Percentiles rank a stretch among this genome's conserved stretches.
These are phyloP conservation scores for Heptranchias perlo DNA, from an alignment of 2,113 vertebrate species.

Conservation along the genomic window DNA sequence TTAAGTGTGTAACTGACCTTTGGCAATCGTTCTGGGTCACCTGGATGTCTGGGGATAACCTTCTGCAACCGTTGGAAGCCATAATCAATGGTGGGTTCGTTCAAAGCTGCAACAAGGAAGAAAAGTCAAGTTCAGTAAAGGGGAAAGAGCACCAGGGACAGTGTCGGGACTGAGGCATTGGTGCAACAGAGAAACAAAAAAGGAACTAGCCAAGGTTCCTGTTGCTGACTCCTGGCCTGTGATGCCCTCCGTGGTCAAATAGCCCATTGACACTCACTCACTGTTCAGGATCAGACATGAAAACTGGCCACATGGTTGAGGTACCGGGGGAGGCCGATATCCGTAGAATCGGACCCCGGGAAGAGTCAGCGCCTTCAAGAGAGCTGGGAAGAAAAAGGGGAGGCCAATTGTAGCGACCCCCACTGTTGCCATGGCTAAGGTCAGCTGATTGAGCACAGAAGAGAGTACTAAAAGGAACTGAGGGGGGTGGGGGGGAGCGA, in stretches of 20 bases:
- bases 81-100: conserved; percentile 85
- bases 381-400: too few relatives aligned
- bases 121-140: background rate
- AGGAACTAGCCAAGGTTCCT: background rate
- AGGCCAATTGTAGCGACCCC: background rate
- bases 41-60: conserved; percentile 74
- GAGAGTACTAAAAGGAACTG: background rate
- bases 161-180: background rate
- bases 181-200: background rate
- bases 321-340: background rate
- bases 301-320: background rate
- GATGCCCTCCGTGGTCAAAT: background rate
- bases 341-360: background rate
- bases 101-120: conserved; percentile 35
- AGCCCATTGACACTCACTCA: background rate
- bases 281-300: background rate
- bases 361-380: too few relatives aligned
- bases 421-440: background rate
- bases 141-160: background rate
- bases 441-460: background rate
- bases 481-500: background rate
- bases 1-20: conserved; percentile 59
- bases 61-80: conserved; percentile 84
- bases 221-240: background rate
- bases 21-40: conserved; percentile 73